Conservation (phyloP, 2,888 invertebrate species). For the Chaetogeoica ovagalla region DNA sequence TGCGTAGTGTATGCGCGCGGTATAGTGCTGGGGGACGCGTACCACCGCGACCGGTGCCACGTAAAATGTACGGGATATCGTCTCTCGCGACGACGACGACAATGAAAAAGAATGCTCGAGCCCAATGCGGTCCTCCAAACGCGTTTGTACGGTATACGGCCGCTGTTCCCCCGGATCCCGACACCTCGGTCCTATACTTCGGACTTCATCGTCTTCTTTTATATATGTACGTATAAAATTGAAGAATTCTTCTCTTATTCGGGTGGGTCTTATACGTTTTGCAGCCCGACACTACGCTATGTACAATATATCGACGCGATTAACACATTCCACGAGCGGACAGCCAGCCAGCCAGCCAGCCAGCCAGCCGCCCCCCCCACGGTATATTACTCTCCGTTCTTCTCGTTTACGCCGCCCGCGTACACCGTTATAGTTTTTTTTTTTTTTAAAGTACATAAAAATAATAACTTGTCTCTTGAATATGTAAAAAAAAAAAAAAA, state of each 20-base stretch:
- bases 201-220: conserved; percentile 1
- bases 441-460: too few relatives aligned
- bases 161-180: conserved; percentile 29
- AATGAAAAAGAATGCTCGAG: conserved; percentile 39
- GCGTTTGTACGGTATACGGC: neutral
- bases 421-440: too few relatives aligned
- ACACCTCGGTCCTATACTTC: neutral
- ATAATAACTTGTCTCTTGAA: too few relatives aligned
- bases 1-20: neutral
- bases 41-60: neutral
- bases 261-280: too few relatives aligned
- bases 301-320: conserved; percentile 43
- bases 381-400: too few relatives aligned
- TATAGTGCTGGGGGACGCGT: too few relatives aligned
- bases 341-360: neutral
- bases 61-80: neutral
- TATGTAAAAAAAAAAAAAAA: too few relatives aligned
- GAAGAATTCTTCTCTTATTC: too few relatives aligned
- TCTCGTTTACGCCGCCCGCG: too few relatives aligned
- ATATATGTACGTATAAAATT: too few relatives aligned
- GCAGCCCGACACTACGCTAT: conserved; percentile 7
- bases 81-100: neutral
- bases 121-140: conserved; percentile 7
- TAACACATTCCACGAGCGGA: conserved; percentile 46
- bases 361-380: neutral